Conservation (phyloP, 2,888 invertebrate genomes). For the Caenorhabditis plicata region DNA sequence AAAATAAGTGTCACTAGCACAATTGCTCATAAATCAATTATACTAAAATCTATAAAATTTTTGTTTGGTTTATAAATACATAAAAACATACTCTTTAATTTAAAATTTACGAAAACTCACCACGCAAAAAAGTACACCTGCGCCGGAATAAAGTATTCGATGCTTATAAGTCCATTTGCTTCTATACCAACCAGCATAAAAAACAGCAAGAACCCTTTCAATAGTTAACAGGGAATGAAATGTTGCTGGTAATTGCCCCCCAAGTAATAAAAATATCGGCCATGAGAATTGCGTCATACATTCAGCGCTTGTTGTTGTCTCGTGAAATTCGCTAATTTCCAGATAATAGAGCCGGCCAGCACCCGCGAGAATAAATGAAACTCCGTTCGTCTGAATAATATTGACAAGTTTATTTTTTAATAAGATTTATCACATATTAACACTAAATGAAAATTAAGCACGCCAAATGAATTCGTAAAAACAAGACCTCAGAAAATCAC, state of each 20-base stretch:
- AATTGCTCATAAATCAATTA: no score
- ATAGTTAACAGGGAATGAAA: slow-evolving; percentile 37
- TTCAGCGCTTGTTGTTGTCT: slow-evolving; percentile 19
- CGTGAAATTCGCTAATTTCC: slow-evolving; percentile 12
- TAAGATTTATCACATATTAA: no score
- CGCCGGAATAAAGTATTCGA: slow-evolving; percentile 19
- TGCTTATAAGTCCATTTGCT: slow-evolving; percentile 37
- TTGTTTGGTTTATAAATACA: no score
- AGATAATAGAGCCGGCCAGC: slow-evolving; percentile 22
- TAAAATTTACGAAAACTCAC: slow-evolving; percentile 8
- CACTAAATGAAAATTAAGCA: no score
- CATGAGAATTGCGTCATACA: slow-evolving; percentile 37
- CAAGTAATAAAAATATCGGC: slow-evolving; percentile 41
- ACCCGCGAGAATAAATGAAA: slow-evolving; percentile 38
- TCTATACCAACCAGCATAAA: slow-evolving; percentile 37
- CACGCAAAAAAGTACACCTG: slow-evolving; percentile 20
- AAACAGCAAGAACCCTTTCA: slow-evolving; percentile 39
- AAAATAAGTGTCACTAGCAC: no score
- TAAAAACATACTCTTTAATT: no score
- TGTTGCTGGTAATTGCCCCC: slow-evolving; percentile 40
- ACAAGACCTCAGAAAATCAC: no score
- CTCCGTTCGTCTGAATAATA: slow-evolving; percentile 44
- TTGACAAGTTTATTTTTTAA: no score
- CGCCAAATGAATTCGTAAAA: no score
- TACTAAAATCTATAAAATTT: no score